Conservation (phyloP, 2,888 invertebrate genomes). For the Cerastoderma edule region DNA sequence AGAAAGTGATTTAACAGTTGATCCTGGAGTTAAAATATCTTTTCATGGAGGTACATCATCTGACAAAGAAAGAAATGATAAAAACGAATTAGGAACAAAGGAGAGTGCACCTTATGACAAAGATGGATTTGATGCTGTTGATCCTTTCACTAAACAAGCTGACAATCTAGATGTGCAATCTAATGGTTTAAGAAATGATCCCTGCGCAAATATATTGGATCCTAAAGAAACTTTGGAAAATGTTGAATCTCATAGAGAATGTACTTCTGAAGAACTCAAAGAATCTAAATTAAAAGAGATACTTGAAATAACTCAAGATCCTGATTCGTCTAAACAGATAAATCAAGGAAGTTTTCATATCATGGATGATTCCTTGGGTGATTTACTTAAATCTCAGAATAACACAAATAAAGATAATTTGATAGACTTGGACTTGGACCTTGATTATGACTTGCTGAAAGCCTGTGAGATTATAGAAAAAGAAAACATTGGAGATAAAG, state of each 20-base stretch:
- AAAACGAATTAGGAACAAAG: neutral
- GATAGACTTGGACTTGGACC: neutral
- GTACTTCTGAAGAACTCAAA: neutral
- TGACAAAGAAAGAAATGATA: neutral
- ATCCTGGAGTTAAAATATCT: neutral
- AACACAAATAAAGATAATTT: neutral
- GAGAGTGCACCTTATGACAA: neutral
- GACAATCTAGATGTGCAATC: too few species aligned
- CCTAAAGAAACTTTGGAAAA: too few species aligned
- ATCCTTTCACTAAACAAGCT: neutral
- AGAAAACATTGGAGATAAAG: neutral
- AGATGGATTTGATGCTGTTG: neutral
- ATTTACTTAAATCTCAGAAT: conserved; percentile 38
- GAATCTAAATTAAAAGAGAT: too few species aligned
- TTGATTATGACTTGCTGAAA: neutral
- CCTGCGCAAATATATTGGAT: too few species aligned
- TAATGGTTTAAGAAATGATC: too few species aligned
- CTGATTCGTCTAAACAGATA: conserved; percentile 16
- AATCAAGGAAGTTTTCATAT: conserved; percentile 49
- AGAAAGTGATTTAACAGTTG: neutral
- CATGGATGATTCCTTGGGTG: conserved; percentile 45
- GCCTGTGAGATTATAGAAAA: neutral
- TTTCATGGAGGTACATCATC: neutral
- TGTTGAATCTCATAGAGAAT: neutral
- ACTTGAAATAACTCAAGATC: neutral